Base-by-base conservation (phyloP, 2,888 invertebrate genomes). In the Caradrina kadenii region DNA sequence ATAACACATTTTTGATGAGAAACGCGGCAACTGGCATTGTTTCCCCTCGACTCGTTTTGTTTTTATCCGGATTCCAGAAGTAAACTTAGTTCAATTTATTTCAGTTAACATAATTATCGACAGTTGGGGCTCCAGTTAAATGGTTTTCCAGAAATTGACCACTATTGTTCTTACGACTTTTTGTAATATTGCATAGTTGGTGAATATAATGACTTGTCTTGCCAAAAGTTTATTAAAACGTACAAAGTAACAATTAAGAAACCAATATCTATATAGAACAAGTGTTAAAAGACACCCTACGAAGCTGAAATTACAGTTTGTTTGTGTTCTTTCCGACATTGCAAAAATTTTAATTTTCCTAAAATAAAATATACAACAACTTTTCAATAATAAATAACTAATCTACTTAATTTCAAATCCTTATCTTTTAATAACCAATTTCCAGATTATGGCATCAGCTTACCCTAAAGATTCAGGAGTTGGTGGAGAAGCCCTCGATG, bases 381-480 rank as follows among this genome's bases (percentile, higher is more conserved):
- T n/a, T 31, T 31, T 5, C 6, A 31, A 31, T 31, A 31, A 31
- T 31, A 31, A 31, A 31, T 31, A 17, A 17, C 2, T 45, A 45
- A 45, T 11, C 39, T 7, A 11, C 10, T 42, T 11, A 7, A 42
- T 42, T 35, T 35, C 35, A 35, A 7, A 35, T 8, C 7, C 35
- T 35, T 1, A 35, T 10, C 0, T 10, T 7, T 19, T 19, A n/a
- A 3, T 84, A 89, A 79, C 96, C 96, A 69, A 0, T 49, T 73
- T 71, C 0, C 94, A 98, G 99, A 95, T 96, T 99, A 95, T 99
- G 99, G 99, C 99, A 99, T 96, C 99, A 99, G 93, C 93, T 99
- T 80, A 99, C 99, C 1, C 94, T 99, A 63, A 98, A 98, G 94
- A 91, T 99, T 66, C 96, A 97, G 69, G 96, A 96, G 62, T 97